Evolutionary conservation across 2,113 vertebrate genomes (phyloP).

Genomic region (Dicrurus megarhynchus): DNA sequence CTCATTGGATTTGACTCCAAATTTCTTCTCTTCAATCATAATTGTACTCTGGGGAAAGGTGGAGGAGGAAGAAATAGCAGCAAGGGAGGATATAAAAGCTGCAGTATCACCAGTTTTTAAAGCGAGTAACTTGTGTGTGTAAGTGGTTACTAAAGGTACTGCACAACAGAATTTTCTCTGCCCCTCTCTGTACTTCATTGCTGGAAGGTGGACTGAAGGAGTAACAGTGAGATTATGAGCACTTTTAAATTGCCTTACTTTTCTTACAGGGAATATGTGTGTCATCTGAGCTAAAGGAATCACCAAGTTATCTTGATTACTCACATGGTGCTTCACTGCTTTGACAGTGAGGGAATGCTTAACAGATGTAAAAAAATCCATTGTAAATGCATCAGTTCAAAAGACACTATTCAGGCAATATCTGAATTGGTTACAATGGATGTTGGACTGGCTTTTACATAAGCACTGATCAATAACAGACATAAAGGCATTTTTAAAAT

Average conservation of each 20-base stretch:
- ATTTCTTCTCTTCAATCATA: background rate
- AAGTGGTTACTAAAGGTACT: background rate
- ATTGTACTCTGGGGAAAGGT: background rate
- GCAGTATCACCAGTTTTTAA: background rate
- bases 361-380: background rate
- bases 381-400: background rate
- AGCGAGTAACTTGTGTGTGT: background rate
- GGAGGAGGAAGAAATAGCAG: background rate
- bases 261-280: background rate
- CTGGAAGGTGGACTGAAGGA: background rate
- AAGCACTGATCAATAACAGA: background rate
- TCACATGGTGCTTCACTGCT: background rate
- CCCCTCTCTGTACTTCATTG: background rate
- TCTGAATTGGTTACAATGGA: background rate
- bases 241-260: background rate
- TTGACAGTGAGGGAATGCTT: background rate
- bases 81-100: background rate
- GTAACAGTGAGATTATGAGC: background rate
- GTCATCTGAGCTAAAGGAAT: background rate
- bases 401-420: background rate
- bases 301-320: background rate
- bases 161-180: background rate
- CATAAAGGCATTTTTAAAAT: background rate
- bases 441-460: background rate
- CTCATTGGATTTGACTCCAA: background rate